Conservation (phyloP, 1,140 invertebrate species). For the Listronotus bonariensis region DNA sequence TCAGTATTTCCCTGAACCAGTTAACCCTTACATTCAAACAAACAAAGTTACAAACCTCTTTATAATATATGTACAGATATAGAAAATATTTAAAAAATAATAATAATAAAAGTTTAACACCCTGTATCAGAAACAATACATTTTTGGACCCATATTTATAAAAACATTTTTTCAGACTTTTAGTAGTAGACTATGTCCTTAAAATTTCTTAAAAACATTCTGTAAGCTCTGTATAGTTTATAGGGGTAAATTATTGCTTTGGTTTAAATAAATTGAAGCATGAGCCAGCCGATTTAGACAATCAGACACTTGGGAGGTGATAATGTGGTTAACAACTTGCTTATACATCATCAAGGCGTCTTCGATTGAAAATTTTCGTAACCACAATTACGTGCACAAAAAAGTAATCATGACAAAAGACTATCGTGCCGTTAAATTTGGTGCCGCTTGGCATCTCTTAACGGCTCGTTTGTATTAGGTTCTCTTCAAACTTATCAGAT, state of each 20-base stretch:
- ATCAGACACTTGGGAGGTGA: conserved; percentile 24
- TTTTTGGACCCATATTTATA: too few relatives aligned
- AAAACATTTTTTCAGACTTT: too few relatives aligned
- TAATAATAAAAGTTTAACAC: too few relatives aligned
- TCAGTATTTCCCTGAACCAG: too few relatives aligned
- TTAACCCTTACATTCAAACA: too few relatives aligned
- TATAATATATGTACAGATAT: too few relatives aligned
- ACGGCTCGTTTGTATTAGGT: neutral
- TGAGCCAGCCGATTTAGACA: conserved; percentile 17
- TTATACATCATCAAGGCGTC: neutral
- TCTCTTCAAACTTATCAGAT: too few relatives aligned
- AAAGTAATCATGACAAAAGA: conserved; percentile 20
- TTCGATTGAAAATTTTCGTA: conserved; percentile 23
- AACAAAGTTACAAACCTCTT: too few relatives aligned
- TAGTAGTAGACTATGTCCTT: too few relatives aligned
- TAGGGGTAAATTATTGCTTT: too few relatives aligned
- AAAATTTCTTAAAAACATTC: conserved; percentile 1
- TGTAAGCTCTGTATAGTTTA: neutral
- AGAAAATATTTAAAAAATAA: too few relatives aligned
- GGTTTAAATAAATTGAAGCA: conserved; percentile 23
- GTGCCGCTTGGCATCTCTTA: neutral
- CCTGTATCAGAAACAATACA: too few relatives aligned
- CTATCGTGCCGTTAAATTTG: neutral
- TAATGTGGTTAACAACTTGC: conserved; percentile 28
- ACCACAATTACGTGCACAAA: conserved; percentile 29